Base-by-base conservation (phyloP, 2,113 vertebrate species). In the Hemichromis elongatus region DNA sequence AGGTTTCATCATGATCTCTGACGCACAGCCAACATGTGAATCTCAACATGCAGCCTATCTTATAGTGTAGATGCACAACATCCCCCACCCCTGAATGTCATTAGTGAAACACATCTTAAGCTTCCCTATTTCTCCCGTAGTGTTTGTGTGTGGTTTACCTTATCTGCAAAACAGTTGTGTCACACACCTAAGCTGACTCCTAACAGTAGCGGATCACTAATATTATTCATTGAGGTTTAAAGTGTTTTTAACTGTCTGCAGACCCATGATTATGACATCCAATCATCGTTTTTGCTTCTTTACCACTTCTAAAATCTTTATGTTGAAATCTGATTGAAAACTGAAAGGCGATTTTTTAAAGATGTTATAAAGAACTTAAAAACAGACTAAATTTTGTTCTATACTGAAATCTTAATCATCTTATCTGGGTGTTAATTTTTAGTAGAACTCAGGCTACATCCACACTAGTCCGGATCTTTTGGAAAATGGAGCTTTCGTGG, bases 1-100 rank as follows among this genome's bases (percentile, higher is more conserved):
- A 77, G 77, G 88, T 93, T 93, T 94, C 89, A 90, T 89, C 90
- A 90, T 87, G 81, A 88, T 86, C 87, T 91, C 89, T 92, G 92
- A 92, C 86, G 87, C 90, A 33, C 70, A 84, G 83, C 75, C 84
- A 84, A 53, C 84, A 85, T 81, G 16, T 35, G 28, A 90, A 30
- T 78, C 33, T 33, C 85, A 83, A 82, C 89, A 24, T 47, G 42
- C 56, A 81, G 61, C 55, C 87, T 73, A 30, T 83, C 68, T 50
- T 42, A 82, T 70, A 83, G 50, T 77, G 61, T 66, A 52, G 61
- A 88, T 40, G 50, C 75, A 87, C 86, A 91, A 91, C 80, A 90
- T 61, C 81, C 90, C 86, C 89, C 86, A 80, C 83, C 88, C 57
- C 77, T 82, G 85, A 61, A 88, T 16, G 13, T 52, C 85, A 53